Percentiles rank a stretch among this genome's conserved stretches.
These are phyloP conservation scores for Hyperoodon ampullatus DNA, from an alignment of 2,113 vertebrate genomes.

Conservation along the genomic window DNA sequence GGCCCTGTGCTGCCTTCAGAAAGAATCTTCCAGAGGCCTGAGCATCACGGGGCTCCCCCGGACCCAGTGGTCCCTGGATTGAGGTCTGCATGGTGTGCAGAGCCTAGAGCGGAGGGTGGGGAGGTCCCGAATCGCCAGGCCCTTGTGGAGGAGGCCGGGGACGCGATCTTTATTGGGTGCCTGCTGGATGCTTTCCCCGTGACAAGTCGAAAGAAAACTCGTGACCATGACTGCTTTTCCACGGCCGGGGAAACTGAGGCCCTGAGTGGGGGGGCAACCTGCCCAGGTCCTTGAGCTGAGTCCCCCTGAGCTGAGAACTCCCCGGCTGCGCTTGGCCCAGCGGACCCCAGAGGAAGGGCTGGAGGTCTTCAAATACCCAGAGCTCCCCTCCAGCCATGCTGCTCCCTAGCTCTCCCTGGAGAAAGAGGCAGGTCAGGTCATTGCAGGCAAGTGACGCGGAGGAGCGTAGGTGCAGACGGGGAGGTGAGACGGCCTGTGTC, in stretches of 20 bases:
- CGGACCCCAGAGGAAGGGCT: neutral
- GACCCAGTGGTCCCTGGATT: neutral
- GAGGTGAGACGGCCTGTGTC: neutral
- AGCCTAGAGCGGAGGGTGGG: neutral
- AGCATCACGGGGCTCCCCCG: accelerated
- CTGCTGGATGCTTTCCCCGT: too few relatives aligned
- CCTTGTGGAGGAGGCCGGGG: neutral
- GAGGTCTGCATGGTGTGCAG: accelerated
- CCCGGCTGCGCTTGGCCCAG: accelerated
- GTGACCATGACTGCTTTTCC: neutral
- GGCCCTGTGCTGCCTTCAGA: neutral
- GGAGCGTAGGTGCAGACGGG: neutral
- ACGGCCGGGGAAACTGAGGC: neutral
- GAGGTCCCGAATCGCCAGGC: accelerated
- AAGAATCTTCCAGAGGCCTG: neutral
- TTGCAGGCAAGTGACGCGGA: neutral
- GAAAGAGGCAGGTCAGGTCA: neutral
- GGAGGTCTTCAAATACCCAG: too few relatives aligned
- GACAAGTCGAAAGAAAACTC: neutral
- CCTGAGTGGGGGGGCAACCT: accelerated
- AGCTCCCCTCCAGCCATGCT: accelerated
- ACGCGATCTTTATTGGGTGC: accelerated
- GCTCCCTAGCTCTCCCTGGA: accelerated
- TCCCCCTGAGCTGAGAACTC: neutral
- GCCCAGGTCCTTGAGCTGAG: neutral